phyloP scores from a whole-genome alignment of 2,888 invertebrate species.

The Imbricaverruca yamaguchii region DNA sequence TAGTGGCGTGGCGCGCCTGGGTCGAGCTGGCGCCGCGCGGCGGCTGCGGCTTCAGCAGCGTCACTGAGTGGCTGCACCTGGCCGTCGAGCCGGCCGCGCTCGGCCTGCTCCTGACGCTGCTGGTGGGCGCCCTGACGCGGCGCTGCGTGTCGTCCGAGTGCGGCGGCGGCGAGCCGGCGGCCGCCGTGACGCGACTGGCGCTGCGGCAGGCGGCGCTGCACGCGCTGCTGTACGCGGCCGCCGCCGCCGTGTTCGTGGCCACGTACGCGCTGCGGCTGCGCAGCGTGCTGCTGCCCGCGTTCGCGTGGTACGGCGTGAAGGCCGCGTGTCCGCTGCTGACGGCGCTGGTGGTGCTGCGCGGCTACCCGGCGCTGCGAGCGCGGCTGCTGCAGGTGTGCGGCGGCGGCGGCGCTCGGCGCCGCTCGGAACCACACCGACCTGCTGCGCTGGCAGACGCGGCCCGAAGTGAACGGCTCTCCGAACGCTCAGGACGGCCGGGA shows the following conservation, averaged over 20 bases:
- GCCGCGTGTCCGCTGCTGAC: background rate
- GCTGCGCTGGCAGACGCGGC: no score
- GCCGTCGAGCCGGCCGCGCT: background rate
- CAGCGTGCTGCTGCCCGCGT: background rate
- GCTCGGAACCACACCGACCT: no score
- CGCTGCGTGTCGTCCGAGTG: background rate
- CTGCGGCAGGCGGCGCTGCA: background rate
- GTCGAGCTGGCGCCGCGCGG: background rate
- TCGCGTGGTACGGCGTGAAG: background rate
- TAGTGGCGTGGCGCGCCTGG: background rate
- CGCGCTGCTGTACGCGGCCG: background rate
- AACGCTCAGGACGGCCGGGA: no score
- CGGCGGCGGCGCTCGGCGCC: no score
- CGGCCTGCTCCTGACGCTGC: background rate
- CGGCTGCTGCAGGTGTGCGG: no score
- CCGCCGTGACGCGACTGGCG: background rate
- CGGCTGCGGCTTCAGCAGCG: conserved; percentile 9
- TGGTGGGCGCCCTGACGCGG: background rate
- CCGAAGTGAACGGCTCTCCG: no score
- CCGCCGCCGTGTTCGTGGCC: background rate
- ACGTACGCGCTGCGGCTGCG: background rate
- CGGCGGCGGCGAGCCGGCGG: background rate
- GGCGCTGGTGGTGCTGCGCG: background rate
- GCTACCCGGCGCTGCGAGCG: background rate
- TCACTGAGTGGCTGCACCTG: conserved; percentile 1